Conservation (phyloP, 1,140 invertebrate species). For the Sesamia nonagrioides region DNA sequence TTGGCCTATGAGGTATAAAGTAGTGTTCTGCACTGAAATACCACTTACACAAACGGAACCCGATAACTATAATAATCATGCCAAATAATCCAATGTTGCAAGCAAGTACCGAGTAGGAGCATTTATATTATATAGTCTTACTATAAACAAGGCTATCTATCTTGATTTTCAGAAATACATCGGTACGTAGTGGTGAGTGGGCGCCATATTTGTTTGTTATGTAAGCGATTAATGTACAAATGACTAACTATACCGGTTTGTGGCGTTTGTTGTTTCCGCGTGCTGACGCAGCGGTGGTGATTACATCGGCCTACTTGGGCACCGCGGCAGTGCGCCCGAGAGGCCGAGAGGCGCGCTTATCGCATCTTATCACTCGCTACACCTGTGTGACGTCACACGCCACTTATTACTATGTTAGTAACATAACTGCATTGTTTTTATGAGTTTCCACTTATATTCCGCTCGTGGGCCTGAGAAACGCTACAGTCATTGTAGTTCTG, state of each 20-base stretch:
- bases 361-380: constrained; percentile 66
- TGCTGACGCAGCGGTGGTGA: constrained; percentile 39
- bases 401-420: constrained; percentile 35
- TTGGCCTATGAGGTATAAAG: constrained; percentile 19
- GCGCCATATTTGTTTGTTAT: constrained; percentile 40
- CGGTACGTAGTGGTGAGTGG: constrained; percentile 11
- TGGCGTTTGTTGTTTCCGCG: constrained; percentile 46
- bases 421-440: constrained; percentile 1
- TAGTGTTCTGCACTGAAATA: background rate
- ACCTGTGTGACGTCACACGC: constrained; percentile 75
- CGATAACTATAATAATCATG: background rate
- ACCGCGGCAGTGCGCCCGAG: constrained; percentile 21
- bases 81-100: background rate
- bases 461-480: too few species aligned
- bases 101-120: too few species aligned
- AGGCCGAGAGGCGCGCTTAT: constrained; percentile 49
- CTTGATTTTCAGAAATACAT: background rate
- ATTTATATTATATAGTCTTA: too few species aligned
- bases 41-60: background rate
- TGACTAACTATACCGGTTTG: constrained; percentile 43
- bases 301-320: constrained; percentile 35
- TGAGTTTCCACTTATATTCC: too few species aligned
- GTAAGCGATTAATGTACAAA: constrained; percentile 44
- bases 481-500: too few species aligned
- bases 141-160: background rate